Conservation (phyloP, 2,888 invertebrate species). For the Spisula subtruncata region DNA sequence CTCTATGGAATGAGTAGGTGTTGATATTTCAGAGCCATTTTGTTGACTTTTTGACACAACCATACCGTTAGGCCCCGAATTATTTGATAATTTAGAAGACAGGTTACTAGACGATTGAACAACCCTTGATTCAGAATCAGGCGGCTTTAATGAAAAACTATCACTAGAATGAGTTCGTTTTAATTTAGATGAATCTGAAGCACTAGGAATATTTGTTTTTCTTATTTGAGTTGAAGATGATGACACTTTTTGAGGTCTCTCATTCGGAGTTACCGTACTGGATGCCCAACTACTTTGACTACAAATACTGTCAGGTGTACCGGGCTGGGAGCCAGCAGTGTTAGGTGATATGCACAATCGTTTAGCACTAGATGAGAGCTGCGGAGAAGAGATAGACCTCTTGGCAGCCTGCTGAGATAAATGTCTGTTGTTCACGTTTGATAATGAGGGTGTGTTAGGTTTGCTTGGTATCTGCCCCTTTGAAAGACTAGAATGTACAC, state of each 20-base stretch:
- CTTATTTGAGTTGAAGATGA: slow-evolving; percentile 33
- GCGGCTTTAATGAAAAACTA: slow-evolving; percentile 46
- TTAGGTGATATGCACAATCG: slow-evolving; percentile 69
- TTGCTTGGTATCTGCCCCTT: slow-evolving; percentile 68
- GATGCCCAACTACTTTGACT: slow-evolving; percentile 63
- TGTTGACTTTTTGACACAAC: slow-evolving; percentile 59
- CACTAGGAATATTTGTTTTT: slow-evolving; percentile 22
- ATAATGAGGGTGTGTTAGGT: slow-evolving; percentile 69
- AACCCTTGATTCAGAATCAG: slow-evolving; percentile 37
- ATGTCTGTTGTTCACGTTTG: slow-evolving; percentile 59
- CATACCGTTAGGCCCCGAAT: slow-evolving; percentile 68
- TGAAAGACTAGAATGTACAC: slow-evolving; percentile 79
- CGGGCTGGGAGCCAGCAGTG: slow-evolving; percentile 57
- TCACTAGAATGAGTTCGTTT: slow-evolving; percentile 61
- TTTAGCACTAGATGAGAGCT: slow-evolving; percentile 64
- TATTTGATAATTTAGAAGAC: slow-evolving; percentile 37
- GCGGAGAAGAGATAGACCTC: slow-evolving; percentile 67
- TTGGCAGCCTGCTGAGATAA: slow-evolving; percentile 58
- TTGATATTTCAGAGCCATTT: slow-evolving; percentile 62
- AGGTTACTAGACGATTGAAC: slow-evolving; percentile 57
- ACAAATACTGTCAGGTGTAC: slow-evolving; percentile 69
- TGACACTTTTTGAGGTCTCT: slow-evolving; percentile 44
- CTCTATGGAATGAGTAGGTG: slow-evolving; percentile 72
- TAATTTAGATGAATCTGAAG: slow-evolving; percentile 43
- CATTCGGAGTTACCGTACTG: slow-evolving; percentile 37